Percentiles rank a stretch among this genome's conserved stretches.
phyloP scores from a whole-genome alignment of 2,888 invertebrate species.

The Cylindroiulus punctatus region DNA sequence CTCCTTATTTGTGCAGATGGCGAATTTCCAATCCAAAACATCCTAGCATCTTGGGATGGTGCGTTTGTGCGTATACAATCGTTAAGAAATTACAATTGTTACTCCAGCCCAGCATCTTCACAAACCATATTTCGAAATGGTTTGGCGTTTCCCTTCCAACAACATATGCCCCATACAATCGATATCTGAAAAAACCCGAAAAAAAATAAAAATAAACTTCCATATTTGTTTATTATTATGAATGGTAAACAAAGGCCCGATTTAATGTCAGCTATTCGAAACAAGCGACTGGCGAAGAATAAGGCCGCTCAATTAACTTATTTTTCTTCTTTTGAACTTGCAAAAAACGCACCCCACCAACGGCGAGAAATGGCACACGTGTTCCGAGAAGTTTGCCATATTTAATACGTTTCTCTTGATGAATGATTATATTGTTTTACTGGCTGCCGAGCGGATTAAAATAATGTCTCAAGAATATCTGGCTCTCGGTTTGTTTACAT shows the following conservation, averaged over 20 bases:
- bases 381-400: conserved; percentile 24
- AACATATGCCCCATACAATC: not conserved
- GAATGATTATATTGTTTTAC: conserved; percentile 43
- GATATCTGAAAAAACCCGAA: not conserved
- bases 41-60: not conserved
- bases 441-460: conserved; percentile 26
- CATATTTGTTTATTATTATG: conserved; percentile 47
- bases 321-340: not conserved
- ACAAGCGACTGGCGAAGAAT: not conserved
- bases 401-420: conserved; percentile 27
- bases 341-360: not conserved
- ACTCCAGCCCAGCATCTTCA: not conserved
- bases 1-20: not conserved
- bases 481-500: conserved; percentile 27
- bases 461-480: conserved; percentile 40
- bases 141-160: not conserved
- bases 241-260: conserved; percentile 14
- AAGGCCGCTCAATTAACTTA: conserved; percentile 41
- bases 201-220: conserved; percentile 27
- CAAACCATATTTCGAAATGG: not conserved
- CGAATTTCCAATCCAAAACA: not conserved
- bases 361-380: not conserved
- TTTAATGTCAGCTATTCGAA: conserved; percentile 8
- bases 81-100: conserved; percentile 18
- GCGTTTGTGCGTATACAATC: not conserved